Percentiles rank a stretch among this genome's conserved stretches.
phyloP scores from a whole-genome alignment of 2,797 vertebrate genomes.

The Myotis planiceps region DNA sequence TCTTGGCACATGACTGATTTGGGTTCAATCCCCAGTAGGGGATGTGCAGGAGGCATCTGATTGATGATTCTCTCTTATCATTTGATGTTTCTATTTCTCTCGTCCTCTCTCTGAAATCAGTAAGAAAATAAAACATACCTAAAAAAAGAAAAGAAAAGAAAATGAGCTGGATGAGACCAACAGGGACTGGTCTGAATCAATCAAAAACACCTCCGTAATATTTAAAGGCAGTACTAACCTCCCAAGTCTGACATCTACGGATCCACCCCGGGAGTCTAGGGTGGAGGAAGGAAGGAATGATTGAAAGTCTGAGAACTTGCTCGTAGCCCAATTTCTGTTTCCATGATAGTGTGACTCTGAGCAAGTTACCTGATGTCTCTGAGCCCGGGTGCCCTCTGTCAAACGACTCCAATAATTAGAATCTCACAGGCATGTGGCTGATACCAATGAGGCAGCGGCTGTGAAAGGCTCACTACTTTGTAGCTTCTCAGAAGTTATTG shows the following conservation, averaged over 20 bases:
- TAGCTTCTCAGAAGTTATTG: background rate
- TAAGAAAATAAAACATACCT: no score
- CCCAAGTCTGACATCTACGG: accelerated
- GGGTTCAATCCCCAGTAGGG: no score
- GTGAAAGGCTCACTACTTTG: background rate
- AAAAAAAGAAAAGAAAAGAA: background rate
- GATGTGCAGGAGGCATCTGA: no score
- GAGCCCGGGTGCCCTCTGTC: background rate
- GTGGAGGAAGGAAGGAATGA: background rate
- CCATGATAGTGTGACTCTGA: background rate
- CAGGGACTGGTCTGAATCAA: background rate
- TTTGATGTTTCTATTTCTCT: no score
- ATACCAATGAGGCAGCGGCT: background rate
- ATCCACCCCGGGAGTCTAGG: background rate
- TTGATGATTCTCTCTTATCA: no score
- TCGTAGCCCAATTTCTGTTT: background rate
- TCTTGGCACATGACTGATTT: no score
- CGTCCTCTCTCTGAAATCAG: no score
- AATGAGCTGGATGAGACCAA: background rate
- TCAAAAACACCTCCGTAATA: background rate
- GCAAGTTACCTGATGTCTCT: slow-evolving; percentile 38
- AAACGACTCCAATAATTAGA: background rate
- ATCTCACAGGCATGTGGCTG: background rate
- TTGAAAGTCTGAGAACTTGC: background rate
- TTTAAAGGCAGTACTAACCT: background rate